Base-by-base conservation (phyloP, 2,113 vertebrate genomes). In the Bufo bufo region DNA sequence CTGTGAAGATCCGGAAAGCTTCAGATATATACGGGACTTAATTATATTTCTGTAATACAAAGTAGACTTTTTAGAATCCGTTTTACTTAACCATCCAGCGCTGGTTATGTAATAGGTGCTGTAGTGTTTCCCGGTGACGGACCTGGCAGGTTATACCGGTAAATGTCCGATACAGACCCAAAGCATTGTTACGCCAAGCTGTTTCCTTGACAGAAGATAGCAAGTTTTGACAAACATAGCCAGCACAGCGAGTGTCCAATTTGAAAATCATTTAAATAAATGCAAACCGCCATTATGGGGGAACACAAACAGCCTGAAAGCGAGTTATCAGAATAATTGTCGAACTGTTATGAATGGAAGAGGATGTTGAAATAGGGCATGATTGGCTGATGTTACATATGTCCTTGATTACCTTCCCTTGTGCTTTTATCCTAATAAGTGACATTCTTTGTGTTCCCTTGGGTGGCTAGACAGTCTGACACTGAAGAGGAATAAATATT, bases 381-480 rank as follows among this genome's bases (percentile, higher is more conserved):
- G 97, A 98, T 97, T 98, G 97, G 97, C 97, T 97, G 97, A 97
- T 97, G 97, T 96, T 97, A 98, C 97, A 98, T 97, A 95, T 98
- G 98, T 98, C 98, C 98, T 98, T 99, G 97, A 99, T 99, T 99
- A 99, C 97, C 96, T 98, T 99, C 95, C 74, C 96, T 95, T 96
- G 96, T 97, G 97, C 97, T 98, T 99, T 99, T 99, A 99, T 99
- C 98, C 96, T 99, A 99, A 98, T 98, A 99, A 99, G 97, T 99
- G 97, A 97, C 97, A 97, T 97, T 99, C 97, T 98, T 99, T 99
- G 97, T 99, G 96, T 97, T 97, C 97, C 93, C 92, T 95, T 93
- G 97, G 97, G 98, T 97, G 97, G 97, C 97, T 97, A 97, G 98
- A 99, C 98, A 99, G 97, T 97, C 97, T 99, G 98, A 99, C 97